Evolutionary conservation across 2,797 vertebrate genomes (phyloP).

Genomic region (Hydrolagus colliei): DNA sequence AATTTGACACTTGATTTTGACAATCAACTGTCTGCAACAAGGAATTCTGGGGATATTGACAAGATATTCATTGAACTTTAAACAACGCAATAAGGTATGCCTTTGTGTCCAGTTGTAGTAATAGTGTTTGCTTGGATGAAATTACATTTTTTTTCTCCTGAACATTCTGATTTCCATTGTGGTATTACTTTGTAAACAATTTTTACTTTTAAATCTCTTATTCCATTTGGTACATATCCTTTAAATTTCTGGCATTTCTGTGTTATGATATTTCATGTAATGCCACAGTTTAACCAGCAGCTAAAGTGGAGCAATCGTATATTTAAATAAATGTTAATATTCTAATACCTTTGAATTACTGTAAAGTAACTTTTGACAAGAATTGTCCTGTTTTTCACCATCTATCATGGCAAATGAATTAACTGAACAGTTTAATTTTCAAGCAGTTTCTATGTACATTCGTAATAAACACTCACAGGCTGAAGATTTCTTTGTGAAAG

Average conservation of each 20-base stretch:
- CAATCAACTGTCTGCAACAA: not conserved
- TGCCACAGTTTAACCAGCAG: not conserved
- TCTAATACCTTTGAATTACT: not conserved
- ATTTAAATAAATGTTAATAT: not conserved
- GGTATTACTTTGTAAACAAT: not conserved
- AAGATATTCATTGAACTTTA: not conserved
- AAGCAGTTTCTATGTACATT: not conserved
- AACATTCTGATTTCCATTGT: not conserved
- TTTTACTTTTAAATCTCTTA: too few species aligned
- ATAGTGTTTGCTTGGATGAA: not conserved
- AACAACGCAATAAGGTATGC: slow-evolving; percentile 1
- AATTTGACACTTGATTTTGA: not conserved
- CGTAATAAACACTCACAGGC: not conserved
- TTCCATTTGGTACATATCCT: too few species aligned
- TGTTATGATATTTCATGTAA: not conserved
- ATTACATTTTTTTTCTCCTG: not conserved
- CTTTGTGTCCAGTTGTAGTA: not conserved
- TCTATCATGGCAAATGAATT: not conserved
- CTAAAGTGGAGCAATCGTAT: not conserved
- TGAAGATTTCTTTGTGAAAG: not conserved
- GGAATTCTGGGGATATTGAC: not conserved
- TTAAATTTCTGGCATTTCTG: not conserved
- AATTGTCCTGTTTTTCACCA: not conserved
- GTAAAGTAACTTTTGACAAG: not conserved
- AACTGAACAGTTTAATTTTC: not conserved